Percentiles rank a stretch among this genome's conserved stretches.
Evolutionary conservation across 2,888 invertebrate species (phyloP).

Genomic region (Resseliella maxima): DNA sequence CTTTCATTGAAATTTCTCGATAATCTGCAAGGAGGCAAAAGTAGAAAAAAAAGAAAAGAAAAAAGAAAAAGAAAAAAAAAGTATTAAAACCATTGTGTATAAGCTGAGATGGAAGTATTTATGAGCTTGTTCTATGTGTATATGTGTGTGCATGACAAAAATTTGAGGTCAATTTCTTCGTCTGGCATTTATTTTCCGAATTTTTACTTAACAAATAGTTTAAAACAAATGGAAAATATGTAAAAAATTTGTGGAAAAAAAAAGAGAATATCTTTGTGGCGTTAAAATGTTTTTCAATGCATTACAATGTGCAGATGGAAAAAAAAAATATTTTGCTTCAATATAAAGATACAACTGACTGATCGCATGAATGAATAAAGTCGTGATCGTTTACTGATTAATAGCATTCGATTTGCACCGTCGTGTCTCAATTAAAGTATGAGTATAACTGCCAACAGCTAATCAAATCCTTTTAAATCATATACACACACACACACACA

Average conservation of each 20-base stretch:
- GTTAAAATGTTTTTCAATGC: not conserved
- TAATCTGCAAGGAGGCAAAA: conserved; percentile 13
- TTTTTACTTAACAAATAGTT: not conserved
- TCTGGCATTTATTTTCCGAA: not conserved
- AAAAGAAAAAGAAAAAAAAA: not conserved
- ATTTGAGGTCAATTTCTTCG: not conserved
- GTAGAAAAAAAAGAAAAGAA: not conserved
- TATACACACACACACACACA: no score
- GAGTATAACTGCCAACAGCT: not conserved
- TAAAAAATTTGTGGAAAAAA: not conserved
- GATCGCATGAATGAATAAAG: not conserved
- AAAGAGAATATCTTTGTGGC: no score
- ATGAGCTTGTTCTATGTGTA: not conserved
- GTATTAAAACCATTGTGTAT: not conserved
- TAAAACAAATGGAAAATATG: not conserved
- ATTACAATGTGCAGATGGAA: not conserved
- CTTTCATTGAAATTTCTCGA: not conserved
- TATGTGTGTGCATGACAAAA: not conserved
- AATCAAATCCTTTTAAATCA: conserved; percentile 19
- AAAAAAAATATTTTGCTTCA: no score
- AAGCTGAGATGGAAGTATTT: not conserved
- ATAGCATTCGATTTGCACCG: not conserved
- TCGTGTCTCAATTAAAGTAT: not conserved
- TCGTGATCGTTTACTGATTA: conserved; percentile 37
- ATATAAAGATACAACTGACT: not conserved